Evolutionary conservation across 1,140 invertebrate species (phyloP).

Genomic region (Megathymus violae): DNA sequence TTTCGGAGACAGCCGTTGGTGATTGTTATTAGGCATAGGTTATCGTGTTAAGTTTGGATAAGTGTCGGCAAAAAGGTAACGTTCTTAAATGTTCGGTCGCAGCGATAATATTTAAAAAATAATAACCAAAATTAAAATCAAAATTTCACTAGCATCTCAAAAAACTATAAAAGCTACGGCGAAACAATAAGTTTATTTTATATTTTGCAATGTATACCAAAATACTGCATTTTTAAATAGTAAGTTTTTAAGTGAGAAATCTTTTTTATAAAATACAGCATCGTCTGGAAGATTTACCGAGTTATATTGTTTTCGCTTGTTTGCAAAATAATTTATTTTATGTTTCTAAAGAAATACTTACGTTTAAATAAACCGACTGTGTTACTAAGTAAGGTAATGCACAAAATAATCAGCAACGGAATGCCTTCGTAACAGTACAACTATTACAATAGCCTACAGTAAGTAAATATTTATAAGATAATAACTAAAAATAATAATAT

Average conservation of each 20-base stretch:
- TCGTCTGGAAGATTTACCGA: slow-evolving; percentile 47
- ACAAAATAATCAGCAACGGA: slow-evolving; percentile 73
- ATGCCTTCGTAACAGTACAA: slow-evolving; percentile 82
- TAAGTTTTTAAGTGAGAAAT: slow-evolving; percentile 76
- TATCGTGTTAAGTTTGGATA: slow-evolving; percentile 73
- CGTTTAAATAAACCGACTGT: slow-evolving; percentile 72
- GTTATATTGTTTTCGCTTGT: slow-evolving; percentile 60
- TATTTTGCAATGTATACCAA: slow-evolving; percentile 83
- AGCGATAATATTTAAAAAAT: slow-evolving; percentile 55
- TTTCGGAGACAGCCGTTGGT: slow-evolving; percentile 70
- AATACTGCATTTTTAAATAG: slow-evolving; percentile 81
- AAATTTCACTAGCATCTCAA: slow-evolving; percentile 26
- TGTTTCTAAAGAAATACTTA: slow-evolving; percentile 62
- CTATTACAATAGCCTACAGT: slow-evolving; percentile 76
- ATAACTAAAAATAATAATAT: slow-evolving; percentile 56
- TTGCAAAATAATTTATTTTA: slow-evolving; percentile 70
- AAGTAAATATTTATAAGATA: slow-evolving; percentile 70
- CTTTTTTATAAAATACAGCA: slow-evolving; percentile 54
- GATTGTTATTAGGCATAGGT: slow-evolving; percentile 72
- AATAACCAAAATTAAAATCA: slow-evolving; percentile 26
- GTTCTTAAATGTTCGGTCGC: slow-evolving; percentile 44
- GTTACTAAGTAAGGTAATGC: slow-evolving; percentile 78
- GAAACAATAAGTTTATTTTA: slow-evolving; percentile 66
- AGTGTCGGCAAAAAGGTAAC: slow-evolving; percentile 71
- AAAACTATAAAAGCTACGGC: slow-evolving; percentile 56